Evolutionary conservation across 1,140 invertebrate species (phyloP), one percentile per base, ranked within the genome.

Genomic region (Cydia amplana): DNA sequence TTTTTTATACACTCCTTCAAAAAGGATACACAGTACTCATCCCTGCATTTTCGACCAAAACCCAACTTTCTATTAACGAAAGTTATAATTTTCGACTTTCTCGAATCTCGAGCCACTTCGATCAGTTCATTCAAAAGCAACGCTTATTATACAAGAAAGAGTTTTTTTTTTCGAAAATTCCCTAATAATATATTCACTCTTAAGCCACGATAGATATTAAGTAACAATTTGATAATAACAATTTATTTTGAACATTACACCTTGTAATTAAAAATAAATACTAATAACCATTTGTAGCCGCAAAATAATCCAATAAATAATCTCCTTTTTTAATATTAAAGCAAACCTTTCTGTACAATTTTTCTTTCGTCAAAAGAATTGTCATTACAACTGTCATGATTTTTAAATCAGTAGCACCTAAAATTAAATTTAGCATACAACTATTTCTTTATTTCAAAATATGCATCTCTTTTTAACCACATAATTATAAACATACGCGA

Each of bases 161-260:
- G 7, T 25, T 25, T 51, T 51, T 51, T 51, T 67, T 28, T 18
- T 36, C 64, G 25, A 36, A 36, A 67, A 67, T n/a, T n/a, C 23
- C 12, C 25, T 67, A 32, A 67, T n/a, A 6, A 67, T 65, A 51
- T 67, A 28, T 67, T 67, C 25, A 67, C 64, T 67, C 25, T 67
- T 67, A 67, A 67, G 64, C 64, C 64, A 67, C 64, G 64, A 67
- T 67, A 67, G 28, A 67, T 67, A 67, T 67, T 67, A 67, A 67
- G 64, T 67, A 67, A 67, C 64, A 67, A 67, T 67, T 67, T 64
- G 25, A 51, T 32, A n/a, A 67, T 67, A 67, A 67, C 64, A 67
- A 67, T 32, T 51, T 51, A 51, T n/a, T 67, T 67, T 67, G 64
- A 67, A 67, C 64, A 67, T 67, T 67, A 67, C 25, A 16, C 12